Percentiles rank a stretch among this genome's conserved stretches.
Conservation (phyloP, 1,140 invertebrate species). For the Cataglyphis hispanica region DNA sequence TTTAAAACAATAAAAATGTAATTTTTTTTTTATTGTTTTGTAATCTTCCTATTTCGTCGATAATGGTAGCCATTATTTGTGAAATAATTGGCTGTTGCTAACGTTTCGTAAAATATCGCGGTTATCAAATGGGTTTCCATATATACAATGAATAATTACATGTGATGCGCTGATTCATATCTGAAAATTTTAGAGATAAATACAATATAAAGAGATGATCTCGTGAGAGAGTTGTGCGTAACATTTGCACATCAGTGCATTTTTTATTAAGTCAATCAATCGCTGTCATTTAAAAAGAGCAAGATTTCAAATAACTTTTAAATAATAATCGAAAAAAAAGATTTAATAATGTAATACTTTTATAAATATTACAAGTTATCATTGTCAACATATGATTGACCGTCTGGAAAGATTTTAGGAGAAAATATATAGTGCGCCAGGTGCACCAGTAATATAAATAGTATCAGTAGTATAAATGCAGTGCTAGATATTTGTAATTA, state of each 20-base stretch:
- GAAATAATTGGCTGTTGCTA: background rate
- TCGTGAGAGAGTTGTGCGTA: background rate
- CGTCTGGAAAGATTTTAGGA: background rate
- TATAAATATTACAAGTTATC: background rate
- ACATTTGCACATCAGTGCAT: background rate
- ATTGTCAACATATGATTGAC: background rate
- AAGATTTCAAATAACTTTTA: background rate
- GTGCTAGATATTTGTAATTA: background rate
- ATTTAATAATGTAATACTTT: background rate
- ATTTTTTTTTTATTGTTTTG: background rate
- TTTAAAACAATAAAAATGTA: background rate
- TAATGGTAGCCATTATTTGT: too few relatives aligned
- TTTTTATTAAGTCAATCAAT: background rate
- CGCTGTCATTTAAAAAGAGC: too few relatives aligned
- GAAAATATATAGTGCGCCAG: background rate
- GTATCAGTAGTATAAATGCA: background rate
- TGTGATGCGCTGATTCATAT: background rate
- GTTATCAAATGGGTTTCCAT: background rate
- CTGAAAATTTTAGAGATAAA: background rate
- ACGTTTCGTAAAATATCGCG: background rate
- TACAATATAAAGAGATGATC: background rate
- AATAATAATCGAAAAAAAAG: background rate
- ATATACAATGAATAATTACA: constrained; percentile 1
- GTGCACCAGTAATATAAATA: background rate
- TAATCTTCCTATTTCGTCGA: background rate